These are phyloP conservation scores for Matsumyia berberina DNA, from an alignment of 2,888 invertebrate genomes.

Conservation along the genomic window DNA sequence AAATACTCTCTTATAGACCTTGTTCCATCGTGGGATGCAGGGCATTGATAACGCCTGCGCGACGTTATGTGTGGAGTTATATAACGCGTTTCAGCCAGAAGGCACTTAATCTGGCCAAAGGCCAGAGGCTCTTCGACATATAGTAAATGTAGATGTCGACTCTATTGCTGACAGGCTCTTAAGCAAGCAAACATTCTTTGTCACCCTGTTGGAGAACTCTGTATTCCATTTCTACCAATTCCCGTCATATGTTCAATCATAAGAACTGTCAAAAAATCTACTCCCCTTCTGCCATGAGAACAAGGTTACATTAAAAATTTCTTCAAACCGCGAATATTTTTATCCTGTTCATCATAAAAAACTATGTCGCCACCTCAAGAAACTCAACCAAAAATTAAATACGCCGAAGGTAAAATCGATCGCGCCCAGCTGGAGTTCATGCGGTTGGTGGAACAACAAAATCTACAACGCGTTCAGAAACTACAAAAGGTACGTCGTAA, in stretches of 20 bases:
- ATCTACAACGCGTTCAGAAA: constrained; percentile 89
- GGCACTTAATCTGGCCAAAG: too few species aligned
- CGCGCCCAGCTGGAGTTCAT: constrained; percentile 91
- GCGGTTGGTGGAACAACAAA: constrained; percentile 91
- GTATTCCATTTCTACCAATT: constrained; percentile 17
- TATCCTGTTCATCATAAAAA: not conserved
- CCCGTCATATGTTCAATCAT: not conserved
- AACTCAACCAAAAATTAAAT: constrained; percentile 81
- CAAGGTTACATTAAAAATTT: constrained; percentile 8
- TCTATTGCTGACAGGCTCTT: too few species aligned
- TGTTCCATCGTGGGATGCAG: too few species aligned
- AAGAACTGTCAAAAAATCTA: constrained; percentile 4
- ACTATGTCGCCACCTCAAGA: constrained; percentile 81
- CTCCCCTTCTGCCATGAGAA: not conserved
- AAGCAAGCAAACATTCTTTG: too few species aligned
- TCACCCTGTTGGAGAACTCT: constrained; percentile 33
- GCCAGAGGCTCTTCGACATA: too few species aligned
- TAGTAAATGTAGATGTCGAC: too few species aligned
- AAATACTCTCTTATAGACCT: too few species aligned
- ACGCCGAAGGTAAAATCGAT: constrained; percentile 85
- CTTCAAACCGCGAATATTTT: not conserved
- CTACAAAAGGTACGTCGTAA: constrained; percentile 87
- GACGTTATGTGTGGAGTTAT: too few species aligned
- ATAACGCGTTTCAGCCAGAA: too few species aligned
- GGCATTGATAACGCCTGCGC: too few species aligned